Conservation (phyloP, 2,888 invertebrate genomes). For the Scaptomyza reducta region DNA sequence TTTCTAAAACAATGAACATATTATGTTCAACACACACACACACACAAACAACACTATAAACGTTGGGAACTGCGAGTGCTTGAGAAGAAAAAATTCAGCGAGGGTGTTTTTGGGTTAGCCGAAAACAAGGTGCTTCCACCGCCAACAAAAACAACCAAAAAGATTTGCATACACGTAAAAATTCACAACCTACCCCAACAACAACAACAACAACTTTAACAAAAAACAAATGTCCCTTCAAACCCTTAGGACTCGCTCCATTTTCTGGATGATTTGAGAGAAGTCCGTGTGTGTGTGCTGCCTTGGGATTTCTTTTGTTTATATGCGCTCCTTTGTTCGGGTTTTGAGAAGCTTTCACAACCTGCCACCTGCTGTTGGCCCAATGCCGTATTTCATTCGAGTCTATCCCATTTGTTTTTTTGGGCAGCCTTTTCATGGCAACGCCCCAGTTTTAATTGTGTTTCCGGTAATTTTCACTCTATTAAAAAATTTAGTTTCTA, state of each 20-base stretch:
- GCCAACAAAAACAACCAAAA: slow-evolving; percentile 12
- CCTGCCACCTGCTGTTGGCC: slow-evolving; percentile 25
- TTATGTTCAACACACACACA: slow-evolving; percentile 44
- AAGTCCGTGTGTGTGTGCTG: slow-evolving; percentile 12
- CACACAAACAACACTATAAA: slow-evolving; percentile 35
- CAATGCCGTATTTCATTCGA: slow-evolving; percentile 30
- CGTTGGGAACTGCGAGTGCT: slow-evolving; percentile 13
- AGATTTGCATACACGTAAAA: not conserved
- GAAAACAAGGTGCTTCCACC: slow-evolving; percentile 71
- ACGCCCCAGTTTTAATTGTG: slow-evolving; percentile 70
- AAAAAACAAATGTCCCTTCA: slow-evolving; percentile 15
- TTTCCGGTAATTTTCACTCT: slow-evolving; percentile 77
- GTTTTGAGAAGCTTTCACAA: slow-evolving; percentile 1
- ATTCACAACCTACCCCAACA: not conserved
- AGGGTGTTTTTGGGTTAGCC: slow-evolving; percentile 16
- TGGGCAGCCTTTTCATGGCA: slow-evolving; percentile 23
- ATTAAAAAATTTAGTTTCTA: slow-evolving; percentile 70
- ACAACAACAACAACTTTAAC: not conserved
- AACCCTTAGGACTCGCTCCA: slow-evolving; percentile 33
- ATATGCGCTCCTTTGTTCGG: slow-evolving; percentile 26
- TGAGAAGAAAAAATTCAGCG: not conserved
- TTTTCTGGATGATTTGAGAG: slow-evolving; percentile 64
- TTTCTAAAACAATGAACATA: slow-evolving; percentile 73
- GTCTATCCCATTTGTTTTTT: slow-evolving; percentile 7
- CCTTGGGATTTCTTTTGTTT: slow-evolving; percentile 58